Base-by-base conservation (phyloP, 2,797 vertebrate species). In the Pipistrellus pipistrellus region DNA sequence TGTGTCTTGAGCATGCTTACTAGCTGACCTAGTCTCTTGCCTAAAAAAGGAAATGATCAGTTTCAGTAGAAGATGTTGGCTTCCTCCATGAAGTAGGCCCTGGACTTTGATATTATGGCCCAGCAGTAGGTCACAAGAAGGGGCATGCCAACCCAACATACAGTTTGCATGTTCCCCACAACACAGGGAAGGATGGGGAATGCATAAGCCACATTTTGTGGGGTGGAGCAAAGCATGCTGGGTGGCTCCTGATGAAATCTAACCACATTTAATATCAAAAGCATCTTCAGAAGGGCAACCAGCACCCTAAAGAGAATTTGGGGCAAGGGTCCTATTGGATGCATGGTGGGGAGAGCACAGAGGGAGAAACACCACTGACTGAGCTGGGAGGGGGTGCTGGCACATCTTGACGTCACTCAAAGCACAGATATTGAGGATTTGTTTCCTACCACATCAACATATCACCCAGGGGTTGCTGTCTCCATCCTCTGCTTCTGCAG, bases 341-440 rank as follows among this genome's bases (percentile, higher is more conserved):
- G 8, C 17, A 13, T 2, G 12, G 8, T 2, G 12, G 1, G 1
- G 55, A 46, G 14, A 21, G 1, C 12, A 3, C 2, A 4, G 38
- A 23, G 17, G 9, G 4, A 68, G 8, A 9, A 25, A 53, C 55
- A 62, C 0, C 32, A 8, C 21, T 30, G 6, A 44, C 23, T 85
- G 55, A 53, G 25, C 62, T 51, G 6, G 27, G 35, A 84, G 21
- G 2, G 2, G 6, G 2, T 8, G 35, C 18, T 41, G n/a, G 12
- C 27, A 51, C 48, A n/a, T 68, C 4, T 5, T 2, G 75, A 57
- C 38, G 25, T 1, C 66, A 85, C 27, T 66, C 48, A 23, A 30
- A 44, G 25, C 21, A 32, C 13, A 14, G 30, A 46, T n/a, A 2
- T 35, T 53, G 8, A 41, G 2, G 1, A 13, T 88, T 71, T 68